Percentiles rank a stretch among this genome's conserved stretches.
Evolutionary conservation across 2,888 invertebrate species (phyloP).

Genomic region (Helobdella robusta): DNA sequence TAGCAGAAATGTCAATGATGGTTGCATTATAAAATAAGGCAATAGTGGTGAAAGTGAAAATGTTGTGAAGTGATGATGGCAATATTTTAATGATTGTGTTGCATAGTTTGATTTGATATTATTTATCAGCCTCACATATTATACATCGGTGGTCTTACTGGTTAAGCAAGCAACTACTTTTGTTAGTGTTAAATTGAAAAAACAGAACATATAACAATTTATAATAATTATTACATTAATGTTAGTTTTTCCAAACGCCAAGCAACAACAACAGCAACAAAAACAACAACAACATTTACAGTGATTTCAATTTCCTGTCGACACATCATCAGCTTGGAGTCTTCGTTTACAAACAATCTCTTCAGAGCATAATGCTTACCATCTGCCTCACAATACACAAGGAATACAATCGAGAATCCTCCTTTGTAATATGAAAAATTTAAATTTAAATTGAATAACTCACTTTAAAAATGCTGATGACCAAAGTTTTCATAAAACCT

Average conservation of each 20-base stretch:
- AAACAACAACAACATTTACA: constrained; percentile 55
- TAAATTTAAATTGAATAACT: not conserved
- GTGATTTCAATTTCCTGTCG: constrained; percentile 83
- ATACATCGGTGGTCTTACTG: too few species aligned
- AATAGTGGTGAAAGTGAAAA: too few species aligned
- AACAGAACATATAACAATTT: too few species aligned
- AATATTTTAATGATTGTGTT: too few species aligned
- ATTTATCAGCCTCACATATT: not conserved
- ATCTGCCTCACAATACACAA: constrained; percentile 62
- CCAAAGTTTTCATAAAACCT: not conserved
- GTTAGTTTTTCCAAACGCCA: not conserved
- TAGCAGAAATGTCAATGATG: too few species aligned
- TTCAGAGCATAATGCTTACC: constrained; percentile 71
- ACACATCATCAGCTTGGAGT: constrained; percentile 74
- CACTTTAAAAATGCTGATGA: too few species aligned
- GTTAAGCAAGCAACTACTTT: too few species aligned
- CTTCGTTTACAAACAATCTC: constrained; percentile 83
- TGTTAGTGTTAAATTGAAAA: too few species aligned
- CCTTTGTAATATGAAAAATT: constrained; percentile 55
- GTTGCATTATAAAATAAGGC: too few species aligned
- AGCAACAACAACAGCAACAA: not conserved
- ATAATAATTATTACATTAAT: not conserved
- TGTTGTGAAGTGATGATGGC: too few species aligned
- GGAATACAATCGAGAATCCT: constrained; percentile 83
- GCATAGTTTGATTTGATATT: not conserved